phyloP scores from a whole-genome alignment of 2,797 vertebrate species.

The Schizopygopsis pylzovi region DNA sequence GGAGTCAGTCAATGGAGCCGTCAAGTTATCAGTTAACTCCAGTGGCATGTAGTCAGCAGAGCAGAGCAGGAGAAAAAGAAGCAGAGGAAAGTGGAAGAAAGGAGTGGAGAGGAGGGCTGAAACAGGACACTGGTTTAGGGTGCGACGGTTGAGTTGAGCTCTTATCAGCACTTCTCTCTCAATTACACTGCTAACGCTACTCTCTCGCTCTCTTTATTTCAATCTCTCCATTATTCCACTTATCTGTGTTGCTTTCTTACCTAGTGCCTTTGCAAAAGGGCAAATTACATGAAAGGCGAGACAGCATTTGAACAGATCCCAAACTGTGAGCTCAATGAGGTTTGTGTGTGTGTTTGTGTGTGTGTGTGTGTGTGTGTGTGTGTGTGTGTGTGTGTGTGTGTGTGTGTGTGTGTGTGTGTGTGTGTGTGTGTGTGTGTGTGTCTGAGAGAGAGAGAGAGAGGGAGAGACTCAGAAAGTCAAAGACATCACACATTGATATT shows the following conservation, averaged over 20 bases:
- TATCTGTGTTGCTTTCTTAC: conserved; percentile 48
- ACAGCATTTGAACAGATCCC: conserved; percentile 34
- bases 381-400: not conserved
- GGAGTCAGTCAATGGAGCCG: conserved; percentile 71
- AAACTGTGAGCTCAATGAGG: conserved; percentile 5
- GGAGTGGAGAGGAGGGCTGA: conserved; percentile 14
- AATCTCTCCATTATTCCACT: conserved; percentile 40
- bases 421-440: not conserved
- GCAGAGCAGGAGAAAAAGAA: conserved; percentile 45
- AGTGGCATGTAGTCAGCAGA: conserved; percentile 62
- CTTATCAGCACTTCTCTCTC: conserved; percentile 65
- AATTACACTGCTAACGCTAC: conserved; percentile 64
- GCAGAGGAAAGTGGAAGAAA: conserved; percentile 34
- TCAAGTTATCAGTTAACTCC: conserved; percentile 71
- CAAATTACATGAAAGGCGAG: conserved; percentile 51
- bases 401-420: too few species aligned
- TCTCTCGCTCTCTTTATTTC: conserved; percentile 50
- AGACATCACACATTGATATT: not conserved
- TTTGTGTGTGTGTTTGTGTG: not conserved
- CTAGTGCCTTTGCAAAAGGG: conserved; percentile 48
- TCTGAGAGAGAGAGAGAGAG: not conserved
- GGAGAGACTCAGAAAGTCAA: not conserved
- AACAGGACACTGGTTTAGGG: conserved; percentile 48
- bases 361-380: too few species aligned
- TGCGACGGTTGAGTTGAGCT: conserved; percentile 56